These are phyloP conservation scores for Raja brachyura DNA, from an alignment of 2,113 vertebrate genomes.

Conservation along the genomic window DNA sequence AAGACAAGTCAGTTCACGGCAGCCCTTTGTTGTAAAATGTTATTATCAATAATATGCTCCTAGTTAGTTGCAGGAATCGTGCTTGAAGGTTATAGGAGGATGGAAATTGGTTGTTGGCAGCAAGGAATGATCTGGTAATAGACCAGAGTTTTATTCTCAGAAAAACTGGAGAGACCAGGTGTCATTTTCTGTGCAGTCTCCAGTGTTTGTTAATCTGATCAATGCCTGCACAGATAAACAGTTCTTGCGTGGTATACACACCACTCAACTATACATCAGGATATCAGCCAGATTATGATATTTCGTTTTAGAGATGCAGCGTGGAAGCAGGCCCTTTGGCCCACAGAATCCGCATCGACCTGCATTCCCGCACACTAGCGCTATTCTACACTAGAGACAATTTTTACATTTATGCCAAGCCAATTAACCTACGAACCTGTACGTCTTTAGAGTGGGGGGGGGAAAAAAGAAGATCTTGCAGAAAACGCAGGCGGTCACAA, in stretches of 20 bases:
- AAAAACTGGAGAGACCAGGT: neutral
- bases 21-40: neutral
- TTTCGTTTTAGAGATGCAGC: too few species aligned
- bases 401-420: too few species aligned
- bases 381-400: too few species aligned
- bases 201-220: neutral
- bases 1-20: conserved; percentile 44
- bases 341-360: too few species aligned
- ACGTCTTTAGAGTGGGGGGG: too few species aligned
- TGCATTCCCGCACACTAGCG: too few species aligned
- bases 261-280: neutral
- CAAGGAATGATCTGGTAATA: too few species aligned
- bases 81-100: neutral
- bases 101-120: neutral
- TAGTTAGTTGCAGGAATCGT: too few species aligned
- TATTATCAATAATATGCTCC: neutral
- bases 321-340: too few species aligned
- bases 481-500: too few species aligned
- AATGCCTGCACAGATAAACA: neutral
- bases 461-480: too few species aligned
- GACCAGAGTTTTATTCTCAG: neutral
- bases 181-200: neutral
- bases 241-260: neutral
- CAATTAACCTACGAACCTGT: too few species aligned
- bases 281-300: neutral